Percentiles rank a stretch among this genome's conserved stretches.
Evolutionary conservation across 2,113 vertebrate genomes (phyloP).

Genomic region (Gracilinanus agilis): DNA sequence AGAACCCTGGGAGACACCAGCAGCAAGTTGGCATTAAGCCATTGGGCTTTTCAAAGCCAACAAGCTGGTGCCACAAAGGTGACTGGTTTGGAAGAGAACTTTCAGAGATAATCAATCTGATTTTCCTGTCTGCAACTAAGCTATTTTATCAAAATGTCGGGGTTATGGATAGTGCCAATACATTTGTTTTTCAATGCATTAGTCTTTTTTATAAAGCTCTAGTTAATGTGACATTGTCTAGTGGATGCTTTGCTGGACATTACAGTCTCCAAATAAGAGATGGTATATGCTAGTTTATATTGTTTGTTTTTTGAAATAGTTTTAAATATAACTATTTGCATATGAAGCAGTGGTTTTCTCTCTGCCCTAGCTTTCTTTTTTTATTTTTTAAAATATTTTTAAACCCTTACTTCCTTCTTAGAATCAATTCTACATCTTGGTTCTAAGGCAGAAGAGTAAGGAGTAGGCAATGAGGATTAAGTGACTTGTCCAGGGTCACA

Average conservation of each 20-base stretch:
- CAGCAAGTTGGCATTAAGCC: constrained; percentile 16
- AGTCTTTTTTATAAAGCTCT: constrained; percentile 64
- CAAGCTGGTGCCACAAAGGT: constrained; percentile 56
- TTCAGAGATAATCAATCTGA: constrained; percentile 71
- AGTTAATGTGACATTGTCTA: constrained; percentile 48
- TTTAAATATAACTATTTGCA: not conserved
- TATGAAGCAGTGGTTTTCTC: not conserved
- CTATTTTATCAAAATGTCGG: constrained; percentile 74
- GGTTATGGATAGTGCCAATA: constrained; percentile 66
- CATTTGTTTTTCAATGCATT: constrained; percentile 68
- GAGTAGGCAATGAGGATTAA: too few relatives aligned
- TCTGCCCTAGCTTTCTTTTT: not conserved
- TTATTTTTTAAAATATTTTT: too few relatives aligned
- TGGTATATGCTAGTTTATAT: constrained; percentile 40
- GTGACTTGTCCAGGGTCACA: too few relatives aligned
- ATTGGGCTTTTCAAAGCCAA: constrained; percentile 31
- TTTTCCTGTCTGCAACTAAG: constrained; percentile 62
- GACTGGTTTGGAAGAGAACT: constrained; percentile 67
- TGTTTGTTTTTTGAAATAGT: not conserved
- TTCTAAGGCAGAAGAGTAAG: too few relatives aligned
- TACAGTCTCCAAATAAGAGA: constrained; percentile 39
- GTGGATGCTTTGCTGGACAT: not conserved
- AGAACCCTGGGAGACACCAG: constrained; percentile 13
- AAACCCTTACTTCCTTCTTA: too few relatives aligned
- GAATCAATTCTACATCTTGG: too few relatives aligned